phyloP scores from a whole-genome alignment of 2,888 invertebrate genomes.

The Acanthosoma haemorrhoidale region DNA sequence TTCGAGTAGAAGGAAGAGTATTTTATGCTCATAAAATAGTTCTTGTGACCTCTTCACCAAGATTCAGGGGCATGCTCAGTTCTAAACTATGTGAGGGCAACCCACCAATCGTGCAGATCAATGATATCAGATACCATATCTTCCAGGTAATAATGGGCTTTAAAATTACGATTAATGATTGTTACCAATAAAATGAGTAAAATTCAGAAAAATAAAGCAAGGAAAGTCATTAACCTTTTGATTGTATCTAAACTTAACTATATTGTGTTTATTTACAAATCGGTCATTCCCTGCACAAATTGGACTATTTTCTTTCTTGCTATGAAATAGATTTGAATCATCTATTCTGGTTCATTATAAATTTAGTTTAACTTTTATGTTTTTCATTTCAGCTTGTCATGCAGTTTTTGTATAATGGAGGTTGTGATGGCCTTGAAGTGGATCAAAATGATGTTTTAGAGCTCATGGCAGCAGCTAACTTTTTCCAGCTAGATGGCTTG shows the following conservation, averaged over 20 bases:
- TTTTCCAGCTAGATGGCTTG: conserved; percentile 81
- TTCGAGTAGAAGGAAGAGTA: conserved; percentile 81
- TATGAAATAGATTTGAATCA: not conserved
- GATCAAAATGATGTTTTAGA: conserved; percentile 77
- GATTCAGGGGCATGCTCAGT: conserved; percentile 78
- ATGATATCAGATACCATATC: conserved; percentile 86
- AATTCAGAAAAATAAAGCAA: too few species aligned
- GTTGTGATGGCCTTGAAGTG: conserved; percentile 70
- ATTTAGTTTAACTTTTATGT: not conserved
- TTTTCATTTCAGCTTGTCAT: conserved; percentile 67
- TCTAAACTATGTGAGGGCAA: conserved; percentile 66
- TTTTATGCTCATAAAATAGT: conserved; percentile 94
- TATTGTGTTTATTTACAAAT: too few species aligned
- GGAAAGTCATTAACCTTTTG: too few species aligned
- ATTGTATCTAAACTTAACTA: too few species aligned
- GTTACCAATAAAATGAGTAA: too few species aligned
- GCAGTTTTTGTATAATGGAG: conserved; percentile 88
- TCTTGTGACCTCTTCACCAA: conserved; percentile 80
- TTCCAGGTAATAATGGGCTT: conserved; percentile 62
- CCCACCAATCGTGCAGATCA: conserved; percentile 82
- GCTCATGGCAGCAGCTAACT: conserved; percentile 84
- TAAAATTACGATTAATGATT: not conserved
- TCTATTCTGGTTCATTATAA: not conserved
- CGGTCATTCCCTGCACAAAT: too few species aligned
- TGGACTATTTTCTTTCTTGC: too few species aligned